Evolutionary conservation across 1,140 invertebrate species (phyloP).

Genomic region (Melipona quadrifasciata): DNA sequence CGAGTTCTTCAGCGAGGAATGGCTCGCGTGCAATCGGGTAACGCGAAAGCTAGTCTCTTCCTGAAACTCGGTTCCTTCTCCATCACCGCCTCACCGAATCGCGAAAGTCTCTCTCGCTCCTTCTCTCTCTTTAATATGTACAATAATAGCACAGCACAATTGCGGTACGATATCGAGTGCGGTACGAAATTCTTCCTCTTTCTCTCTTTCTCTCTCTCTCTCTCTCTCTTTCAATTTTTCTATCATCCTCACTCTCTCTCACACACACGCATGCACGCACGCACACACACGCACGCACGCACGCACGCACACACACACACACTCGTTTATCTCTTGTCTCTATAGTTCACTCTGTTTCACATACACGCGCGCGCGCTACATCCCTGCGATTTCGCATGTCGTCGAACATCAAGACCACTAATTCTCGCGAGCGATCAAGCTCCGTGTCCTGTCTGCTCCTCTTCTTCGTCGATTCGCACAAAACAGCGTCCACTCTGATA

Average conservation of each 20-base stretch:
- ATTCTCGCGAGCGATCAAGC: conserved; percentile 32
- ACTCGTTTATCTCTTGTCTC: neutral
- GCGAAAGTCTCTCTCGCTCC: conserved; percentile 31
- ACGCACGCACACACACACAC: neutral
- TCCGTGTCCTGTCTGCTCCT: conserved; percentile 18
- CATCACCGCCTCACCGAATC: neutral
- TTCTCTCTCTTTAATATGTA: conserved; percentile 67
- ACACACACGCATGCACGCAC: neutral
- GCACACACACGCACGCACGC: neutral
- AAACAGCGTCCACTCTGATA: conserved; percentile 68
- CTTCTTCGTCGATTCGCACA: conserved; percentile 51
- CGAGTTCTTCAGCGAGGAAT: neutral
- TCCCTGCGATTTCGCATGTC: neutral
- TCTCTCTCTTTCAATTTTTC: neutral
- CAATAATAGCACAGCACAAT: conserved; percentile 78
- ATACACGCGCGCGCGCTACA: neutral
- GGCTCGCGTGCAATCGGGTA: conserved; percentile 34
- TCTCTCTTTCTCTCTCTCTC: neutral
- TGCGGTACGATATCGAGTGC: conserved; percentile 73
- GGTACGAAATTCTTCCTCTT: conserved; percentile 50
- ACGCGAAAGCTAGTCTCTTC: conserved; percentile 33
- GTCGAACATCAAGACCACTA: conserved; percentile 21
- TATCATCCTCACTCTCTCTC: neutral
- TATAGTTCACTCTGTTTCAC: neutral
- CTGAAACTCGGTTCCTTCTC: conserved; percentile 39